Evolutionary conservation across 2,797 vertebrate species (phyloP), one percentile per base, ranked within the genome.

Genomic region (Protosalanx chinensis): DNA sequence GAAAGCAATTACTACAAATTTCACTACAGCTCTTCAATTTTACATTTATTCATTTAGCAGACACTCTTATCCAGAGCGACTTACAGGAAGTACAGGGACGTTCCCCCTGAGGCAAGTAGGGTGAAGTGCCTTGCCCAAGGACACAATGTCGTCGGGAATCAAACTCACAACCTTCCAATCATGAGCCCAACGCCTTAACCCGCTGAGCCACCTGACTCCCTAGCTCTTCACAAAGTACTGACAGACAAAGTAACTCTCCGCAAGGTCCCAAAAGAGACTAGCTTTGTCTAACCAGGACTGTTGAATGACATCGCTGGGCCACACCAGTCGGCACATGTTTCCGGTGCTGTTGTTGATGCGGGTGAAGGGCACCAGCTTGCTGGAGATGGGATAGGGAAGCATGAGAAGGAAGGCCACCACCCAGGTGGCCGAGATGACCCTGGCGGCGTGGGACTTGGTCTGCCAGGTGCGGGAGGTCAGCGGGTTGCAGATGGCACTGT

Each of bases 401-500:
- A 99, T 99, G 81, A 99, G 92, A 18, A 93, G 80, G 23, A 96
- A 95, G 73, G 97, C 98, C 1, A 91, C 89, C 76, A 93, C 90
- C 98, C 98, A 99, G 58, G 96, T 99, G 12, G 91, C 92, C 0
- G 93, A 92, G 81, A 98, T 99, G 85, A 99, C 98, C 84, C 94
- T 97, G 83, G 93, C 79, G 0, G 98, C 97, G 0, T 99, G 98
- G 1, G 97, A 97, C 79, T 97, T 98, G 3, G 98, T 99, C 90
- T 99, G 98, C 98, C 98, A 99, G 35, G 93, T 88, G n/a, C 96
- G 90, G 58, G 98, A 99, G 73, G 94, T 94, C 58, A 99, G 82
- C 0, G 98, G 98, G 86, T 96, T 98, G 90, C 98, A 99, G 51
- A 99, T 99, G 64, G 98, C 98, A 5, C 97, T 95, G 72, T 99